phyloP scores from a whole-genome alignment of 2,113 vertebrate genomes.

The Gambusia holbrooki region DNA sequence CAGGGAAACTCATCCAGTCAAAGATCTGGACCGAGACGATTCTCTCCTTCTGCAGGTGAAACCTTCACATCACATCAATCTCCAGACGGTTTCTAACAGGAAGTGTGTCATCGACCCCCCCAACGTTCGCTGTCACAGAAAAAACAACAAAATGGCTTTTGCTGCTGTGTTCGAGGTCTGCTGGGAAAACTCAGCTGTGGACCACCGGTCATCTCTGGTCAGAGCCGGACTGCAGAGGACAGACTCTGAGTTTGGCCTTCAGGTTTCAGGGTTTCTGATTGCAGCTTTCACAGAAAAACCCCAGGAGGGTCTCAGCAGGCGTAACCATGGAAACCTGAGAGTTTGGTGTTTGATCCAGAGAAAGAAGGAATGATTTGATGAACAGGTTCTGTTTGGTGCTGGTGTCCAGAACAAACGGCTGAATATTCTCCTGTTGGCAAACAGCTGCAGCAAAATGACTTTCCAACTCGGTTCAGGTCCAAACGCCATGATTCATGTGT shows the following conservation, averaged over 20 bases:
- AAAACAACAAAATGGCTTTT: background rate
- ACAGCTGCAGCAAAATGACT: no score
- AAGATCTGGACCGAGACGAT: background rate
- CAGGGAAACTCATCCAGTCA: conserved; percentile 11
- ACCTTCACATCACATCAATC: background rate
- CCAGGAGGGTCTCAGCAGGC: no score
- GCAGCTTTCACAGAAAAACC: background rate
- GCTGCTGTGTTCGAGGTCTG: background rate
- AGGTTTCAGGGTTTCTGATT: background rate
- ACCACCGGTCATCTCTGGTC: no score
- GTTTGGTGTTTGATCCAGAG: background rate
- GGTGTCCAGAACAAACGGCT: no score
- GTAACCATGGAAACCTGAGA: background rate
- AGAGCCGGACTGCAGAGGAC: no score
- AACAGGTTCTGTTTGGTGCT: no score
- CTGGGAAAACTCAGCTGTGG: background rate
- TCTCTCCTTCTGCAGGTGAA: background rate
- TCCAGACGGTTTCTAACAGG: background rate
- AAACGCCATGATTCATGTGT: no score
- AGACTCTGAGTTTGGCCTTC: background rate
- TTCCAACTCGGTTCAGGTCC: no score
- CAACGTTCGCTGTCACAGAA: background rate
- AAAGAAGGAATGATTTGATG: no score
- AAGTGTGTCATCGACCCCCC: background rate
- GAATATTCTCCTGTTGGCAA: no score